Evolutionary conservation across 2,113 vertebrate genomes (phyloP), one percentile per base, ranked within the genome.

Genomic region (Puffinus mauretanicus): DNA sequence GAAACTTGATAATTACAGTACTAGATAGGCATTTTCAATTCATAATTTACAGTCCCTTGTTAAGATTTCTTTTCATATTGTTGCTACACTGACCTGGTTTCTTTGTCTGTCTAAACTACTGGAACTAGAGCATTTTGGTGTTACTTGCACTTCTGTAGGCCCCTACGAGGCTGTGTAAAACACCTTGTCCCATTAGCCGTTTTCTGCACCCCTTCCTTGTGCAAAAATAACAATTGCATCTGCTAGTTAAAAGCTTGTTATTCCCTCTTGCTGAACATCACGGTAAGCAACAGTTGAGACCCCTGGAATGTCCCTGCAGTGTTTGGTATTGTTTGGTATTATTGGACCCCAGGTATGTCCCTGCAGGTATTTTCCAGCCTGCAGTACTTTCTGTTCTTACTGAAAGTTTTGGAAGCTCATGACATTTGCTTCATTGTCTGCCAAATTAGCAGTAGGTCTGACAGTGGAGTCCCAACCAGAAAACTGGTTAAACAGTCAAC

Each of bases 101-200:
- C 66, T 65, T 71, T 10, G 11, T 29, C 29, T 51, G 8, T 20
- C 40, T 20, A 7, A 85, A 11, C 13, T 75, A 0, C 18, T 52
- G 12, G 54, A 52, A 42, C 14, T 38, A 15, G 20, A 85, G 40
- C 8, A 3, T 57, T 81, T 72, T 84, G 52, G 8, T 78, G 42
- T 3, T 55, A 62, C 11, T 84, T n/a, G 46, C 75, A 18, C 17
- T 27, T 55, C 21, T 60, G 34, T 42, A 67, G 42, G 42, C 10
- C 24, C 13, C 26, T 32, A 0, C 1, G 2, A 64, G 25, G 49
- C 54, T 65, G 17, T 47, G 42, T 62, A 32, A 44, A 91, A 54
- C 38, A 32, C 24, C 13, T 32, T 20, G 10, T 52, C 61, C 66
- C 1, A 0, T 11, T 72, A 42, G 16, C 16, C 3, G 0, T 9